These are phyloP conservation scores for Lypha dubia DNA, from an alignment of 2,888 invertebrate genomes.

Conservation along the genomic window DNA sequence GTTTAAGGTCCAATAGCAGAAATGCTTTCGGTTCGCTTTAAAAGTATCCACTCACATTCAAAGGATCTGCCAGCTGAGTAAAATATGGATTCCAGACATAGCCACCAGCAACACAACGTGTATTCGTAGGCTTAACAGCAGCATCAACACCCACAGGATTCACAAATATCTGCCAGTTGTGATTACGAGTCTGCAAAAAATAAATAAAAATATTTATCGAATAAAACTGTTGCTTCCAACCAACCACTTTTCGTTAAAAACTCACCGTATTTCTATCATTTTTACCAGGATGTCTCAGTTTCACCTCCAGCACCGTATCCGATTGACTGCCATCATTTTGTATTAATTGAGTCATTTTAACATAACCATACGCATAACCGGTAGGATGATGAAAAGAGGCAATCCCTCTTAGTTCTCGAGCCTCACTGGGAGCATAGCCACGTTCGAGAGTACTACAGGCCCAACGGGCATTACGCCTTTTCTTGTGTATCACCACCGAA, in stretches of 20 bases:
- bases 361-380: constrained; percentile 92
- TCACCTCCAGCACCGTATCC: constrained; percentile 95
- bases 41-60: constrained; percentile 87
- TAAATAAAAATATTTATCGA: background rate
- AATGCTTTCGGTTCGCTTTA: too few relatives aligned
- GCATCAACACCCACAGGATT: constrained; percentile 97
- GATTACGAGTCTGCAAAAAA: constrained; percentile 88
- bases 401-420: constrained; percentile 92
- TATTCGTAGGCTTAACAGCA: constrained; percentile 89
- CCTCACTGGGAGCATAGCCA: constrained; percentile 94
- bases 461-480: constrained; percentile 88
- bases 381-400: constrained; percentile 95
- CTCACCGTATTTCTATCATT: constrained; percentile 91
- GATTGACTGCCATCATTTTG: constrained; percentile 93
- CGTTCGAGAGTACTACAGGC: constrained; percentile 93
- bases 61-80: constrained; percentile 94
- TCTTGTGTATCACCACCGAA: constrained; percentile 93
- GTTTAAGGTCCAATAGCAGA: too few relatives aligned
- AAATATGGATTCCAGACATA: constrained; percentile 96
- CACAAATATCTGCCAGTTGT: constrained; percentile 95
- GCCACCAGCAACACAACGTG: constrained; percentile 95
- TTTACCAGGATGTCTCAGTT: constrained; percentile 93
- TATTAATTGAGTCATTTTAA: constrained; percentile 94
- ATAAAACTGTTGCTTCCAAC: background rate
- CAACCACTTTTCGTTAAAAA: background rate